Base-by-base conservation (phyloP, 1,140 invertebrate genomes). In the Drosophila pseudoobscura region DNA sequence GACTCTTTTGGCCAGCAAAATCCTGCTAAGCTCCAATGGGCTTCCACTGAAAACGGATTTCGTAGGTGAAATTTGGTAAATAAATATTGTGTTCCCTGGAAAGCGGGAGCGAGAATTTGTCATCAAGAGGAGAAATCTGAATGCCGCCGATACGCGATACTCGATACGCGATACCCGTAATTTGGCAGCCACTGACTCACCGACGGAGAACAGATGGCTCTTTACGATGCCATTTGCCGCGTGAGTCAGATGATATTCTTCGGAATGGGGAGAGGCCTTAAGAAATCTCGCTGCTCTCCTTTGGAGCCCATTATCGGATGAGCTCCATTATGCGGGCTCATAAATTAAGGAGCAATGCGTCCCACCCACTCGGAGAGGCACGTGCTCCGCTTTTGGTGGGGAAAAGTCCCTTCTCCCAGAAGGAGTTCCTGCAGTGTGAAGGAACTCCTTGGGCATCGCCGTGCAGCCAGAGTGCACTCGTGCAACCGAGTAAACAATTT, bases 401-500 rank as follows among this genome's bases (percentile, higher is more conserved):
- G 22, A 44, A 46, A 53, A n/a, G 15, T 15, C 15, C 44, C 41
- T 43, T 1, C 17, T 11, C 9, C 17, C 51, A 3, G n/a, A 43
- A 24, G 24, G 5, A 0, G 24, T 49, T 17, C 3, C 17, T 17
- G 6, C 11, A 17, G 17, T 79, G 75, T 72, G 51, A 72, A 51
- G 79, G 80, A 2, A 44, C 35, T 49, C 35, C 15, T 43, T 52
- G 54, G n/a, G 43, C 73, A 73, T 71, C 61, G 56, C 54, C 29
- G 13, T 41, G 15, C 65, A 20, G 2, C 20, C 20, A 55, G 60
- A 80, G 64, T 89, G n/a, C n/a, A n/a, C n/a, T n/a, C n/a, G n/a
- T n/a, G 83, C 84, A 88, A 35, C 62, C 73, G 65, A 75, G 83
- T 90, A 90, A 90, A 90, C 88, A 88, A 66, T 90, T 90, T 90